These are phyloP conservation scores for Mythimna lalbum DNA, from an alignment of 2,888 invertebrate species.

Conservation along the genomic window DNA sequence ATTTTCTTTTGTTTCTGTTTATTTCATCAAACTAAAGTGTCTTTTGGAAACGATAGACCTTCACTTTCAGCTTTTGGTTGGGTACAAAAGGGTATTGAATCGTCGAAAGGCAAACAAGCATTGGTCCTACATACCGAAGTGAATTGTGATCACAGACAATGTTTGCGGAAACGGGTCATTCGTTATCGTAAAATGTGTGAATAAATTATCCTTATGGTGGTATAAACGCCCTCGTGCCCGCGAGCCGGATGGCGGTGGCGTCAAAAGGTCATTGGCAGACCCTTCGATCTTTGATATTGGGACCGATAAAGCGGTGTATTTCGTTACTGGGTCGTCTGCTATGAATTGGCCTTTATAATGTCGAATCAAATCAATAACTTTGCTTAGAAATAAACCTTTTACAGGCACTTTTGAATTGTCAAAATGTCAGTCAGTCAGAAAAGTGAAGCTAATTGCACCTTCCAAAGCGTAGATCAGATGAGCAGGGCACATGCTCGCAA, in stretches of 20 bases:
- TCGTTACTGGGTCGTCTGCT: neutral
- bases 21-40: slow-evolving; percentile 21
- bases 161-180: slow-evolving; percentile 51
- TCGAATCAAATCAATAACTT: neutral
- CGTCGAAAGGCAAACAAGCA: slow-evolving; percentile 44
- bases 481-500: no score
- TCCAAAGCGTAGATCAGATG: no score
- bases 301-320: slow-evolving; percentile 26
- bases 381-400: no score
- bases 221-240: slow-evolving; percentile 57
- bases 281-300: slow-evolving; percentile 43
- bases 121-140: slow-evolving; percentile 27
- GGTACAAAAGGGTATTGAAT: slow-evolving; percentile 40
- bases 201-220: slow-evolving; percentile 73
- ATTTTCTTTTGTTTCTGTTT: slow-evolving; percentile 7
- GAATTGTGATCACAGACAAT: slow-evolving; percentile 52
- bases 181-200: slow-evolving; percentile 62
- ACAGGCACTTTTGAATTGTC: no score
- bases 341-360: neutral
- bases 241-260: slow-evolving; percentile 64
- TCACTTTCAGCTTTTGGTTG: slow-evolving; percentile 28
- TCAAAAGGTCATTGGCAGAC: slow-evolving; percentile 67
- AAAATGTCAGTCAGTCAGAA: no score
- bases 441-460: no score
- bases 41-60: slow-evolving; percentile 7